Evolutionary conservation across 2,113 vertebrate genomes (phyloP).

Genomic region (Scortum barcoo): DNA sequence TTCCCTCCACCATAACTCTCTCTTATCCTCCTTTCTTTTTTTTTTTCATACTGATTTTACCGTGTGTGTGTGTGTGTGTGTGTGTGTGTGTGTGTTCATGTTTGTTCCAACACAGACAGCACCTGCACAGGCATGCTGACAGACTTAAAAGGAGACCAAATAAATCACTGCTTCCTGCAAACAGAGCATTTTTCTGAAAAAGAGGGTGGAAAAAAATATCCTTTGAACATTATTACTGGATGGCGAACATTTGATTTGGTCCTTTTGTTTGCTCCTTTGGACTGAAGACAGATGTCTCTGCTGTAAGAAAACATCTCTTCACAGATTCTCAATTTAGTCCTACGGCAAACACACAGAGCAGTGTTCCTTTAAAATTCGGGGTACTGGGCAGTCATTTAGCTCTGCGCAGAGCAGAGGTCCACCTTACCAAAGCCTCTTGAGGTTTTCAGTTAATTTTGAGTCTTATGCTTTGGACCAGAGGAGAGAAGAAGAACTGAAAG

Average conservation of each 20-base stretch:
- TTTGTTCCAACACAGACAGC: constrained; percentile 42
- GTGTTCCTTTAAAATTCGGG: background rate
- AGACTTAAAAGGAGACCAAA: constrained; percentile 65
- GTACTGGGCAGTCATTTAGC: background rate
- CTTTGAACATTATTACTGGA: constrained; percentile 61
- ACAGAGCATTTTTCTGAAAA: constrained; percentile 53
- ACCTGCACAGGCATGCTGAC: constrained; percentile 69
- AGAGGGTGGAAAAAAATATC: constrained; percentile 16
- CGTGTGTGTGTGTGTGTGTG: constrained; percentile 25
- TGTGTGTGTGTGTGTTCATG: constrained; percentile 21
- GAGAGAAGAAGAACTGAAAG: background rate
- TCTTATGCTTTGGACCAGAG: background rate
- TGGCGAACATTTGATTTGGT: constrained; percentile 36
- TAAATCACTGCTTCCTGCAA: constrained; percentile 69
- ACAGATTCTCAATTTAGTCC: background rate
- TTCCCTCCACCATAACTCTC: constrained; percentile 28
- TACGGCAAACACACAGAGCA: background rate
- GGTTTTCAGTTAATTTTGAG: background rate
- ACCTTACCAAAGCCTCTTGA: background rate
- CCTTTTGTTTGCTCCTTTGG: constrained; percentile 33
- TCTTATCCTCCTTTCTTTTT: constrained; percentile 38
- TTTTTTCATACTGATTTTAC: constrained; percentile 14
- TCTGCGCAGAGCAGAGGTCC: background rate
- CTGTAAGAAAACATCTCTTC: background rate
- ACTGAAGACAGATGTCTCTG: constrained; percentile 46